A percentile compares a stretch with the other conserved stretches of the same genome.
Evolutionary conservation across 2,113 vertebrate genomes (phyloP).

Genomic region (Triplophysa siluroides): DNA sequence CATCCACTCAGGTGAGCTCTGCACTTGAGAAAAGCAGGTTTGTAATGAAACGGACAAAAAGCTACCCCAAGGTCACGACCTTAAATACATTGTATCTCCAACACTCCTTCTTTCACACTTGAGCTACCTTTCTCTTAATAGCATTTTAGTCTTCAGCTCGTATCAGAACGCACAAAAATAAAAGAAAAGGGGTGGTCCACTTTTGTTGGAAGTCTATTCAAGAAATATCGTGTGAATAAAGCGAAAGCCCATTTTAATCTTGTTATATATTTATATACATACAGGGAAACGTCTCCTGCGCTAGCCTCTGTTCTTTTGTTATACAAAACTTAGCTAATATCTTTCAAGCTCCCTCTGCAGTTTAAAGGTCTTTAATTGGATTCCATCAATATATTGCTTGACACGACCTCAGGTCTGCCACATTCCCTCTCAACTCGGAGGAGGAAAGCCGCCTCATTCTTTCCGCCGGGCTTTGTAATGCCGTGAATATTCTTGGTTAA

Average conservation of each 20-base stretch:
- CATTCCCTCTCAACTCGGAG: conserved; percentile 71
- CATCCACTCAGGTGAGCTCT: conserved; percentile 22
- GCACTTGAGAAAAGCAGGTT: not conserved
- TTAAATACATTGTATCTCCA: conserved; percentile 13
- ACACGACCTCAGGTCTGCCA: conserved; percentile 76
- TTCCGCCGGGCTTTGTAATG: conserved; percentile 31
- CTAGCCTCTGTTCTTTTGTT: conserved; percentile 78
- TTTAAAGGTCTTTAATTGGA: conserved; percentile 81
- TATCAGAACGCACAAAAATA: not conserved
- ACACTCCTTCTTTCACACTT: not conserved
- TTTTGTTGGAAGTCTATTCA: conserved; percentile 68
- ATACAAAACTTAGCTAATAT: conserved; percentile 77
- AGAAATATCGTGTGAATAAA: conserved; percentile 77
- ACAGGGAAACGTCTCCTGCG: conserved; percentile 68
- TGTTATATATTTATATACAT: conserved; percentile 61
- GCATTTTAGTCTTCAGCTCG: not conserved
- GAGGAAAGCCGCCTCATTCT: conserved; percentile 53
- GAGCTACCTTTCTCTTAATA: not conserved
- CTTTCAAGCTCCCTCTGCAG: conserved; percentile 59
- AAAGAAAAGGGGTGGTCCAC: conserved; percentile 64
- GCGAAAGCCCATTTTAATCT: conserved; percentile 73
- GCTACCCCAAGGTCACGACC: conserved; percentile 13
- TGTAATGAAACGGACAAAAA: conserved; percentile 18
- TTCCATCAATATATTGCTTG: conserved; percentile 79
- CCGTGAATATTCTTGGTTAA: conserved; percentile 39